phyloP scores from a whole-genome alignment of 1,140 invertebrate genomes.

The Cydia splendana region DNA sequence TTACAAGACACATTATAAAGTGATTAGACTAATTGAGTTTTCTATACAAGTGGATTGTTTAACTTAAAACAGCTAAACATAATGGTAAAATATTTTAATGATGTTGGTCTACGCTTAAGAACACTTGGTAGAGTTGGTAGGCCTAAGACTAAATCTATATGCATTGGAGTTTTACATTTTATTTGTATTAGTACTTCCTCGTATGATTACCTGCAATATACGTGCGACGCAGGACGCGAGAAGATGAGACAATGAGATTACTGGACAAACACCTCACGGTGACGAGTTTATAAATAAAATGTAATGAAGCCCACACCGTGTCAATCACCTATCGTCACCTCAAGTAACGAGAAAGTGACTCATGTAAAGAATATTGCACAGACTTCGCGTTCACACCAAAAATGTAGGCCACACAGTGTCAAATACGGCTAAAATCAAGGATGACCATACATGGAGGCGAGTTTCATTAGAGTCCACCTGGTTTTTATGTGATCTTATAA shows the following conservation, averaged over 20 bases:
- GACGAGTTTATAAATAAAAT: constrained; percentile 44
- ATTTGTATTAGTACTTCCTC: no score
- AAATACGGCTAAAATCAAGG: constrained; percentile 37
- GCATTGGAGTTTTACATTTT: no score
- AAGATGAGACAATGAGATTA: constrained; percentile 5
- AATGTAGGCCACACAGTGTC: constrained; percentile 49
- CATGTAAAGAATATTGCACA: constrained; percentile 41
- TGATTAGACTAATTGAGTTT: no score
- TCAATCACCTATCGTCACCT: constrained; percentile 43
- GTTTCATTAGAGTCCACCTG: constrained; percentile 47
- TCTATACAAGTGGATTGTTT: no score
- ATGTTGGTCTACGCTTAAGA: no score
- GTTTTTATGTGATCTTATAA: constrained; percentile 29
- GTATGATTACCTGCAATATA: constrained; percentile 8
- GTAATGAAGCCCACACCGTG: constrained; percentile 37
- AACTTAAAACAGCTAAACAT: no score
- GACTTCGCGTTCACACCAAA: constrained; percentile 42
- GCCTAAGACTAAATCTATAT: no score
- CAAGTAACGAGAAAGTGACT: constrained; percentile 46
- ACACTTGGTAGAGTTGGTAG: no score
- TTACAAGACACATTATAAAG: no score
- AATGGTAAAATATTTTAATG: no score
- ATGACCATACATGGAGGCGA: constrained; percentile 40
- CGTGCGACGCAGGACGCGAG: neutral
- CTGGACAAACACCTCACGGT: constrained; percentile 22